Base-by-base conservation (phyloP, 2,797 vertebrate species). In the Xenops minutus region DNA sequence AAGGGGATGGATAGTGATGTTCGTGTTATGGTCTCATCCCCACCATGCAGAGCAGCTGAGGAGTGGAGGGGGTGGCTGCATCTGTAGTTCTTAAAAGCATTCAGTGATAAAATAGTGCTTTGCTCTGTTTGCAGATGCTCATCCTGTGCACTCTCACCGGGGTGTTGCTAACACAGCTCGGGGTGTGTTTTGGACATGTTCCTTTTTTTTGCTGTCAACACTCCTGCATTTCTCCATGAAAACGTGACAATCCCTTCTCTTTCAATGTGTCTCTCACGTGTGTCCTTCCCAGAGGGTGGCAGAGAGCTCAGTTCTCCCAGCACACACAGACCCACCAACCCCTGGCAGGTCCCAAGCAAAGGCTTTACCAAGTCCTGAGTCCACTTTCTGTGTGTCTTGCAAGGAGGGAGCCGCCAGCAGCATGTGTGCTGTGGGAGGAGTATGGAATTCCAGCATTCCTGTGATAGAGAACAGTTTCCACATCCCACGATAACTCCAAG, bases 371-470 rank as follows among this genome's bases (percentile, higher is more conserved):
- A n/a, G 55, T 8, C 52, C 78, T 27, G 44, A n/a, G 71, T 7
- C 8, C 14, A 0, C 14, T 66, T 51, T 32, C 7, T 1, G 2
- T 22, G 59, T 18, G 48, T 34, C 49, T 36, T 27, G 74, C 44
- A 6, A 32, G 9, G 32, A 52, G 56, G 84, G 39, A 69, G 26
- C n/a, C 2, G 1, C 39, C 12, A 0, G 41, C 89, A 86, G 88
- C 49, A 6, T 9, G 74, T 27, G 77, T n/a, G 63, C 49, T 88
- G 96, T 87, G 96, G 96, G 96, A 97, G 95, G 96, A 93, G 93
- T 24, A 19, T 82, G 96, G 96, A 95, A 97, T 96, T 92, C 88
- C 62, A 2, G 64, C 44, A 0, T 44, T 58, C 89, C 79, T 80
- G 62, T 1, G 5, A 85, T 30, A 78, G 32, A 68, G 84, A 90